Evolutionary conservation across 2,888 invertebrate genomes (phyloP), one percentile per base, ranked within the genome.

Genomic region (Caenorhabditis zanzibari): DNA sequence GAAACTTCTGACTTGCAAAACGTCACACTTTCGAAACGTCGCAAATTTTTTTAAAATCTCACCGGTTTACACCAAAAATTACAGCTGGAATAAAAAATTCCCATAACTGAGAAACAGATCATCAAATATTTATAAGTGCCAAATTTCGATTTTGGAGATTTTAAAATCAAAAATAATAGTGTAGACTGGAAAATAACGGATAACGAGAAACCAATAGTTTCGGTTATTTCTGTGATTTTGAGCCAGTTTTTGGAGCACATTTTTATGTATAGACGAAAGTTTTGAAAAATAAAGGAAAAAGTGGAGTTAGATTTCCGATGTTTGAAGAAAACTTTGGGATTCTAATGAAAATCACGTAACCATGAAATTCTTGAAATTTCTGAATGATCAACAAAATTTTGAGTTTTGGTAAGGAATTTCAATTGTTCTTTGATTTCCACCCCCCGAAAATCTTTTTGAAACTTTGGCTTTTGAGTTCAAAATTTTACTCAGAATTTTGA

Each of bases 101-200:
- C 79, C 2, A 49, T 7, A 9, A 38, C 44, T 10, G 79, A 71
- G 16, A 71, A 71, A 12, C 35, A 41, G 1, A 77, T 22, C 61
- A 77, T 77, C 52, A 77, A 26, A 35, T 71, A 77, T 49, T 77
- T 77, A 22, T 77, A 77, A 14, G 44, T 77, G 12, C 77, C 77
- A 24, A 77, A 77, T 6, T 35, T 22, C 19, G n/a, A 41, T 32
- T 19, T 47, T 9, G 52, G 16, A 10, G 41, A 61, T 16, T 32
- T 32, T 0, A 12, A 7, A 0, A 74, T 35, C 12, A 74, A 41
- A 35, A 41, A 3, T 9, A 74, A 12, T 26, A 74, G 32, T 14
- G 63, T 22, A 6, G 44, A 19, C 32, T 74, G 47, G 14, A 38
- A 35, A 26, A 35, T 6, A 0, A 41, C 0, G 0, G 58, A 68